Percentiles rank a stretch among this genome's conserved stretches.
These are phyloP conservation scores for Penaeus vannamei DNA, from an alignment of 1,140 invertebrate species.

Conservation along the genomic window DNA sequence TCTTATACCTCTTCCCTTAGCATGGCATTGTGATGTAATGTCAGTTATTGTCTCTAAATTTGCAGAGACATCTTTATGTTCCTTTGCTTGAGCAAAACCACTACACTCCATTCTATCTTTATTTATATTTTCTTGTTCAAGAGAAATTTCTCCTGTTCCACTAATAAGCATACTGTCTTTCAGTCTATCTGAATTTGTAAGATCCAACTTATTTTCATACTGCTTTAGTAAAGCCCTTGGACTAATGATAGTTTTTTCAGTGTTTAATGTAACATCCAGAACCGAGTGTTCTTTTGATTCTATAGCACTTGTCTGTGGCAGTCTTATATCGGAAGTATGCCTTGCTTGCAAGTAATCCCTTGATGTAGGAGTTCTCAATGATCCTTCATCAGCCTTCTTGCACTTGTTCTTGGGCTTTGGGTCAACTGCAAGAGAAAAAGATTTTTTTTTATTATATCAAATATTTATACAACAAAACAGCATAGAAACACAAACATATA, in stretches of 20 bases:
- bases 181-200: neutral
- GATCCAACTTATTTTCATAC: constrained; percentile 24
- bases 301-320: neutral
- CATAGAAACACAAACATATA: too few species aligned
- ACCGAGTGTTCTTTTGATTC: neutral
- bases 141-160: neutral
- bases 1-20: neutral
- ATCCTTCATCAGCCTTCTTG: neutral
- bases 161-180: neutral
- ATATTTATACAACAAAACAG: too few species aligned
- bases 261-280: neutral
- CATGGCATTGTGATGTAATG: neutral
- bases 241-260: constrained; percentile 35
- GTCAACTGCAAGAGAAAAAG: too few species aligned
- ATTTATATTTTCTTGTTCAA: neutral
- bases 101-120: too few species aligned
- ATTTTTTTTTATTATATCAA: too few species aligned
- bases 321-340: neutral
- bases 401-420: too few species aligned
- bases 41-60: too few species aligned
- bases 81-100: too few species aligned
- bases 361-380: constrained; percentile 30
- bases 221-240: constrained; percentile 24
- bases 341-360: neutral
- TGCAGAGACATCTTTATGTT: too few species aligned